Base-by-base conservation (phyloP, 2,888 invertebrate genomes). In the Diarsia rubi region DNA sequence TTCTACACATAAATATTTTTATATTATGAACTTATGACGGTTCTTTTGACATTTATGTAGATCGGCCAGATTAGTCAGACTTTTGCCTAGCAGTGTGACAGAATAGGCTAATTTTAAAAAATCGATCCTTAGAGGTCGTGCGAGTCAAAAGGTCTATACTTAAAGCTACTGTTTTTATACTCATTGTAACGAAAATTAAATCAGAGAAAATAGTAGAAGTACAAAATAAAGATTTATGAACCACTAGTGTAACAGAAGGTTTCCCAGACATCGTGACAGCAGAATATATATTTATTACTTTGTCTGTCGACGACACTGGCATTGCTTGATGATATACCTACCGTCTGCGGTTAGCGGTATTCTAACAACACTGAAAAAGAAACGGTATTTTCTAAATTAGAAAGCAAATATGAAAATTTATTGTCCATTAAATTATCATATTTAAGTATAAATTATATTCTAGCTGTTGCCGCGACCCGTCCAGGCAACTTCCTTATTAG, bases 261-360 rank as follows among this genome's bases (percentile, higher is more conserved):
- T 83, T 52, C 37, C 69, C 69, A 78, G 70, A 70, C 67, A 12
- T 66, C 19, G 71, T 82, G 83, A 82, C 84, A 76, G 82, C 57
- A 69, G 45, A 74, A 85, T n/a, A n/a, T n/a, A 71, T 82, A 84
- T 85, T 85, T 84, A 84, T 84, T 74, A 70, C 73, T 73, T 70
- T 73, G 75, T 73, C 82, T 85, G 66, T 44, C 27, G 19, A 63
- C 62, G 79, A 77, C 79, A 70, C 47, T 79, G 76, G 73, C 79
- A 69, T 57, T 79, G 62, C 69, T 42, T 74, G 69, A 74, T 76
- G 62, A 76, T 77, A 69, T 84, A 75, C 69, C 45, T 45, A 79
- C 63, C 14, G 54, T 47, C n/a, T 82, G 68, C 45, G 73, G 75
- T 57, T 82, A 76, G 59, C 69, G 71, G 84, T 71, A 49, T 44